Percentiles rank a stretch among this genome's conserved stretches.
These are phyloP conservation scores for Sturnus vulgaris DNA, from an alignment of 2,113 vertebrate species.

Conservation along the genomic window DNA sequence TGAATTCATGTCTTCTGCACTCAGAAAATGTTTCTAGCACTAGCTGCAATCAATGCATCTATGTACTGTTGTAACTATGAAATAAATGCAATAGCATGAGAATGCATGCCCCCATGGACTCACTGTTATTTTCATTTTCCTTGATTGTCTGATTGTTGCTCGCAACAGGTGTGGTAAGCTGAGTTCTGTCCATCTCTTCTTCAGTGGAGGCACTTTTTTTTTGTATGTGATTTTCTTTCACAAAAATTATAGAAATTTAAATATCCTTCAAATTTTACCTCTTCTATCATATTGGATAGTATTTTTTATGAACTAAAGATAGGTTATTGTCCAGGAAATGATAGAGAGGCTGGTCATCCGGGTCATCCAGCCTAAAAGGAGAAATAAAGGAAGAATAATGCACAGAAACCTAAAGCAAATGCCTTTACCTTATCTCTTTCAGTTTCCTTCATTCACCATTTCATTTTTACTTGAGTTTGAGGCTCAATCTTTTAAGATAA, in stretches of 20 bases:
- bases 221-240: neutral
- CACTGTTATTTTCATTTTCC: neutral
- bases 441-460: neutral
- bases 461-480: neutral
- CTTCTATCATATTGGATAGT: neutral
- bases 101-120: neutral
- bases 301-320: neutral
- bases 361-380: neutral
- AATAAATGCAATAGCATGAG: neutral
- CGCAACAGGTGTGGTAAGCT: neutral
- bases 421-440: neutral
- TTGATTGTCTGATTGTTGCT: neutral
- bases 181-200: neutral
- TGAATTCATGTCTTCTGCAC: neutral
- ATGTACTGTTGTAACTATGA: neutral
- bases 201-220: neutral
- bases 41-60: neutral
- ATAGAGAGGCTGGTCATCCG: neutral
- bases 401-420: neutral
- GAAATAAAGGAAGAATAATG: neutral
- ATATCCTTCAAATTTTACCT: neutral
- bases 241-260: neutral
- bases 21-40: neutral
- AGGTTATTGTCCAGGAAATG: neutral
- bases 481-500: neutral